Conservation (phyloP, 2,113 vertebrate species). For the Lontra canadensis region DNA sequence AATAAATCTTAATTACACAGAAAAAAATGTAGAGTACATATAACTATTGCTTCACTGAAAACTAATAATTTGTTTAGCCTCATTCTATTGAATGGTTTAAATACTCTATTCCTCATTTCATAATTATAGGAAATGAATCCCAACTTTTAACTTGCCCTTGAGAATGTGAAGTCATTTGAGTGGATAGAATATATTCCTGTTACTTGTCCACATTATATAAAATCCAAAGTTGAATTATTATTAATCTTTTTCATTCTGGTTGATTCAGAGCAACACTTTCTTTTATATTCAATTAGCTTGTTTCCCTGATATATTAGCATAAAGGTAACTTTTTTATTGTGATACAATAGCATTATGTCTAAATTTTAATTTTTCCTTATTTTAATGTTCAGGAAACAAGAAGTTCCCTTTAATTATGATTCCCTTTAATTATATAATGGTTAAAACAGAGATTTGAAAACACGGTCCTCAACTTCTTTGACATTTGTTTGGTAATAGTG, state of each 20-base stretch:
- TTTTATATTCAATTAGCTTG: conserved; percentile 4
- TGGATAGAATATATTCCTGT: neutral
- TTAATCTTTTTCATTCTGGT: neutral
- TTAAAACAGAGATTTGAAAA: neutral
- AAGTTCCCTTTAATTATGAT: neutral
- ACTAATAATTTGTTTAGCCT: conserved; percentile 66
- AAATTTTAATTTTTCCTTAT: conserved; percentile 34
- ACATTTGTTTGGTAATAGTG: neutral
- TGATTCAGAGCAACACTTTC: conserved; percentile 14
- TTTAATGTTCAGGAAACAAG: conserved; percentile 9
- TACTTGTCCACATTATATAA: neutral
- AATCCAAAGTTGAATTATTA: neutral
- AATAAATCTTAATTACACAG: conserved; percentile 74
- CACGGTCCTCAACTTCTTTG: neutral
- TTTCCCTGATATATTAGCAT: neutral
- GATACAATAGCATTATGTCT: neutral
- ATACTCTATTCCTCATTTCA: conserved; percentile 38
- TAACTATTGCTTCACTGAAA: conserved; percentile 49
- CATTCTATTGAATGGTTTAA: conserved; percentile 61
- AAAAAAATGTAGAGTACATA: conserved; percentile 32
- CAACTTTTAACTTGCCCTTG: conserved; percentile 22
- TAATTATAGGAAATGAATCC: conserved; percentile 56
- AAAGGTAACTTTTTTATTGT: neutral
- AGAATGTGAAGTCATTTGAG: conserved; percentile 19
- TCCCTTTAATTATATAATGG: neutral